Evolutionary conservation across 2,888 invertebrate genomes (phyloP).

Genomic region (Petrolisthes manimaculis): DNA sequence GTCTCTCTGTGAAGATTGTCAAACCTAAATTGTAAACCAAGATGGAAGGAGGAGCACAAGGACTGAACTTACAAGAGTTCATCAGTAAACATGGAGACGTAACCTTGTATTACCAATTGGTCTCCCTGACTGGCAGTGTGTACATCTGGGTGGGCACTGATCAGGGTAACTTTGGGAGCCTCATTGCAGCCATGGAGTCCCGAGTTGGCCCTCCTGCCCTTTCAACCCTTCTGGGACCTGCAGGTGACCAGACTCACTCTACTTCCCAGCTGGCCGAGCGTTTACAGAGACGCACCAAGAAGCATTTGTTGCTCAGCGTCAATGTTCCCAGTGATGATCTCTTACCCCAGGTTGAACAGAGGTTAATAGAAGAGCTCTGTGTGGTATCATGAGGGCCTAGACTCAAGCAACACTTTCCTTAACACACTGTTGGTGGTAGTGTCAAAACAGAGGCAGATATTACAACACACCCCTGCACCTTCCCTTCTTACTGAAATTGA

Average conservation of each 20-base stretch:
- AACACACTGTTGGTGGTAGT: not conserved
- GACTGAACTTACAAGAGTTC: conserved; percentile 58
- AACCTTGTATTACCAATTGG: conserved; percentile 61
- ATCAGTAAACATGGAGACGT: conserved; percentile 51
- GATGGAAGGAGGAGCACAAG: conserved; percentile 39
- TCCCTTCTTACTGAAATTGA: not conserved
- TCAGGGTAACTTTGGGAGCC: conserved; percentile 48
- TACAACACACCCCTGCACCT: conserved; percentile 1
- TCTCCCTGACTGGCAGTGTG: conserved; percentile 58
- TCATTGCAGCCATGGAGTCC: conserved; percentile 56
- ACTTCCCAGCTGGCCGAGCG: conserved; percentile 52
- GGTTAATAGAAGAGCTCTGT: conserved; percentile 60
- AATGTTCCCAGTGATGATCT: conserved; percentile 56
- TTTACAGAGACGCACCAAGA: conserved; percentile 43
- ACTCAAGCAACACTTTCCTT: conserved; percentile 25
- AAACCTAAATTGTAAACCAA: not conserved
- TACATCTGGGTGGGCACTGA: conserved; percentile 65
- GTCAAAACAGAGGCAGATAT: no score
- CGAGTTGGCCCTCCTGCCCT: conserved; percentile 54
- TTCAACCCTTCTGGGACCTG: conserved; percentile 53
- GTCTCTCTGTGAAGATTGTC: no score
- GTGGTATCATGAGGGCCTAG: conserved; percentile 48
- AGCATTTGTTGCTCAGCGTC: conserved; percentile 53
- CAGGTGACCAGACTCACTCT: conserved; percentile 32
- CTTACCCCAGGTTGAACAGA: conserved; percentile 54